phyloP scores from a whole-genome alignment of 1,140 invertebrate species.

The Condylostylus longicornis region DNA sequence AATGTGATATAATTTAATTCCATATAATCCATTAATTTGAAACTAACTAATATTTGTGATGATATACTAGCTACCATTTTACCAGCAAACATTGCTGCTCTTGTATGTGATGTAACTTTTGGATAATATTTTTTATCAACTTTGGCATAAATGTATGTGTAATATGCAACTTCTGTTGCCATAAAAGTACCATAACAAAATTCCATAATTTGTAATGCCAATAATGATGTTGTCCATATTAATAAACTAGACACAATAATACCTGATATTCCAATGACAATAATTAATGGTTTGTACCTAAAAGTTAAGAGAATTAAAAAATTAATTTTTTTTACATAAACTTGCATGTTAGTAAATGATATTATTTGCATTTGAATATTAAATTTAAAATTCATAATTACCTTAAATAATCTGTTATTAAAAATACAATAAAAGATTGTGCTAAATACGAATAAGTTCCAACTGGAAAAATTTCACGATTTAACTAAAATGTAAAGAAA shows the following conservation, averaged over 20 bases:
- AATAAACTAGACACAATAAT: conserved; percentile 54
- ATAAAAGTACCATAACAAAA: conserved; percentile 68
- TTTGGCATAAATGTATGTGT: conserved; percentile 87
- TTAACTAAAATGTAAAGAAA: conserved; percentile 50
- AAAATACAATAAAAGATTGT: conserved; percentile 54
- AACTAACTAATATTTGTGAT: conserved; percentile 46
- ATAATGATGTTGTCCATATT: conserved; percentile 49
- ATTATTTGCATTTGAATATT: too few species aligned
- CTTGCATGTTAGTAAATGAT: too few species aligned
- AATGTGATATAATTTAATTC: conserved; percentile 56
- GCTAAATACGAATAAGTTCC: conserved; percentile 59
- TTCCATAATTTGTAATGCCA: conserved; percentile 45
- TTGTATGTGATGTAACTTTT: conserved; percentile 55
- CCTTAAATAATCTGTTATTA: conserved; percentile 60
- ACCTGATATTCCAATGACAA: conserved; percentile 53
- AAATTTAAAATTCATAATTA: too few species aligned
- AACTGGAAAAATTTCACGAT: conserved; percentile 58
- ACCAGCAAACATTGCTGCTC: conserved; percentile 51
- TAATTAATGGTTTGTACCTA: conserved; percentile 71
- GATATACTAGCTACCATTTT: conserved; percentile 46
- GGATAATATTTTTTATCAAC: conserved; percentile 60
- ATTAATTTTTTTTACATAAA: too few species aligned
- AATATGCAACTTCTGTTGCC: conserved; percentile 82
- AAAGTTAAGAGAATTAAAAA: too few species aligned
- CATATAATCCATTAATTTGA: conserved; percentile 43